Base-by-base conservation (phyloP, 1,140 invertebrate species). In the Scaptomyza graminum region DNA sequence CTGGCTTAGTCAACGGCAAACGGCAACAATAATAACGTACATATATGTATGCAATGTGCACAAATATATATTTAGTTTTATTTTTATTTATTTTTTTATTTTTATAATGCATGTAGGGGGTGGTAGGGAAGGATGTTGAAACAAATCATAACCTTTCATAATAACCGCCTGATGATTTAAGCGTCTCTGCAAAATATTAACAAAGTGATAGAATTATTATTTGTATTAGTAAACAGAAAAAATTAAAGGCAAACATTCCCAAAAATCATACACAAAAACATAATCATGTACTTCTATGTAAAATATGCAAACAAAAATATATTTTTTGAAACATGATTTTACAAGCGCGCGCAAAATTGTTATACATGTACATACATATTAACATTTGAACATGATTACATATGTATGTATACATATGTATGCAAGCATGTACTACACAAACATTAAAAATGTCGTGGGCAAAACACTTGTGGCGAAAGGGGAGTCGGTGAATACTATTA, bases 131-230 rank as follows among this genome's bases (percentile, higher is more conserved):
- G 56, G 39, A 65, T 71, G 61, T 75, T 75, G 83, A 88, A 91
- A 85, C 76, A 91, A 91, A 91, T 89, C 70, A 91, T 91, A 91
- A 91, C 90, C 90, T 91, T 91, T 91, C 90, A 91, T 91, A 90
- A 90, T 91, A 91, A 91, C 90, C 90, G 90, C 82, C 85, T 91
- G 90, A 90, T 91, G 90, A 90, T 67, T 72, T 91, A 91, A 91
- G 90, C 90, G 90, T 88, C 90, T 91, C 90, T 91, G 90, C 90
- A 91, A 91, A 90, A 91, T 91, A 91, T 91, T 91, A 91, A 91
- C 90, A 91, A 90, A 90, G 72, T 90, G 76, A 65, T 83, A 83
- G 56, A 76, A 89, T 88, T 88, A 88, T 88, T 88, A 88, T 88
- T 79, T 78, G 67, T 87, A 89, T 90, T 89, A 88, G 84, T 88